phyloP scores from a whole-genome alignment of 1,140 invertebrate genomes.

The Sycophila sp. region DNA sequence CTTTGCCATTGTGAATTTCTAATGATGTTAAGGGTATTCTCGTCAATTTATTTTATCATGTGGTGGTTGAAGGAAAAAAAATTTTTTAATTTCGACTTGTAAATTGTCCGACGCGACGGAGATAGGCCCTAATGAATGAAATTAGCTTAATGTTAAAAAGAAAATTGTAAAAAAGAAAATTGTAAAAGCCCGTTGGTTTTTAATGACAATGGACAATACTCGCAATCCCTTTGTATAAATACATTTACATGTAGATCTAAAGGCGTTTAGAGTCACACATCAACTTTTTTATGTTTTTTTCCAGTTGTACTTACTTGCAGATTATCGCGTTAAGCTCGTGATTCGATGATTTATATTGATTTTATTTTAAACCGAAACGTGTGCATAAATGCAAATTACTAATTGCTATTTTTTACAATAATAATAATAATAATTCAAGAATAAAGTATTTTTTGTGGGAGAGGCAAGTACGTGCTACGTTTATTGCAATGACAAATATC shows the following conservation, averaged over 20 bases:
- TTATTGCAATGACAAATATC: constrained; percentile 46
- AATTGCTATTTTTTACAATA: constrained; percentile 45
- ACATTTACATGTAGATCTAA: constrained; percentile 36
- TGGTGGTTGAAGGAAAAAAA: constrained; percentile 21
- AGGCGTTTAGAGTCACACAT: constrained; percentile 21
- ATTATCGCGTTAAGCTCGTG: constrained; percentile 29
- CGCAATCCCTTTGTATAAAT: constrained; percentile 50
- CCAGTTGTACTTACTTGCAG: constrained; percentile 49
- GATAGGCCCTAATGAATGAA: constrained; percentile 21
- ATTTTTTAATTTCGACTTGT: constrained; percentile 32
- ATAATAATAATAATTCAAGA: constrained; percentile 40
- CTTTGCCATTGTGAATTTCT: constrained; percentile 8
- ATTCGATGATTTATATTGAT: constrained; percentile 39
- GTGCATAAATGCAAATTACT: constrained; percentile 35
- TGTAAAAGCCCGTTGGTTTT: constrained; percentile 44
- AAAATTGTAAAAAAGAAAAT: constrained; percentile 38
- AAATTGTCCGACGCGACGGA: constrained; percentile 26
- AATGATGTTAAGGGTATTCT: constrained; percentile 24
- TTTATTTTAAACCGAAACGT: constrained; percentile 35
- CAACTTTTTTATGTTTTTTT: constrained; percentile 22
- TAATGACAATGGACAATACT: constrained; percentile 55
- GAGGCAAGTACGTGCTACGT: constrained; percentile 40
- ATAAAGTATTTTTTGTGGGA: constrained; percentile 32
- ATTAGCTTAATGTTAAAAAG: constrained; percentile 24
- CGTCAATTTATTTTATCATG: constrained; percentile 15